Conservation (phyloP, 2,888 invertebrate genomes). For the Rosalia funebris region DNA sequence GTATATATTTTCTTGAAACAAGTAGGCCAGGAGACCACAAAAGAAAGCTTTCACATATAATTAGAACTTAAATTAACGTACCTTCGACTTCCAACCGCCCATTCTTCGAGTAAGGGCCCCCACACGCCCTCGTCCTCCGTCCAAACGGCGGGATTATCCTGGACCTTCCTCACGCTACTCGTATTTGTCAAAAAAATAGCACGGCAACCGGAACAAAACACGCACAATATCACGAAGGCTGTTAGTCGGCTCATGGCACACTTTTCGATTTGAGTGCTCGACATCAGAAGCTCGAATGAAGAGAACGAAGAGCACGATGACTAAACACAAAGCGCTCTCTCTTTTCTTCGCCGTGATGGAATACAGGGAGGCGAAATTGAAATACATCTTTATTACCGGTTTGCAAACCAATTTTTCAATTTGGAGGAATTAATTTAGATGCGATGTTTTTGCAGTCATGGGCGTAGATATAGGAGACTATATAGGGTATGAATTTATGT, state of each 20-base stretch:
- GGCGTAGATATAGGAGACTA: too few species aligned
- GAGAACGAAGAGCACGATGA: conserved; percentile 34
- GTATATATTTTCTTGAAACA: too few species aligned
- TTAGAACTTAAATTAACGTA: too few species aligned
- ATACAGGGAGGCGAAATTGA: conserved; percentile 23
- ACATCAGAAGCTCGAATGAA: conserved; percentile 38
- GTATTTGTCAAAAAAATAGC: conserved; percentile 42
- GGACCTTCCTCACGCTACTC: conserved; percentile 36
- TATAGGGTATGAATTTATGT: too few species aligned
- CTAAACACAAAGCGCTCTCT: conserved; percentile 33
- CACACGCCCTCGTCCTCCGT: conserved; percentile 66
- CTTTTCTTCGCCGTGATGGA: conserved; percentile 23
- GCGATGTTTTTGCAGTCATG: too few species aligned
- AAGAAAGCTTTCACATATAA: too few species aligned
- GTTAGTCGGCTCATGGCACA: conserved; percentile 41
- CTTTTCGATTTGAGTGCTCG: conserved; percentile 28
- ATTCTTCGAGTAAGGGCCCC: conserved; percentile 73
- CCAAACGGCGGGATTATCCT: conserved; percentile 51
- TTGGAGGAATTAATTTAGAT: too few species aligned
- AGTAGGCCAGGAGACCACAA: too few species aligned
- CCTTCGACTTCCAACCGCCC: conserved; percentile 65
- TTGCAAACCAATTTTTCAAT: too few species aligned
- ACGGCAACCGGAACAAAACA: conserved; percentile 27
- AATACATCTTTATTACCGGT: too few species aligned
- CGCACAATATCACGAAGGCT: conserved; percentile 18